phyloP scores from a whole-genome alignment of 23 tunicate species.

The Botrylloides violaceus region DNA sequence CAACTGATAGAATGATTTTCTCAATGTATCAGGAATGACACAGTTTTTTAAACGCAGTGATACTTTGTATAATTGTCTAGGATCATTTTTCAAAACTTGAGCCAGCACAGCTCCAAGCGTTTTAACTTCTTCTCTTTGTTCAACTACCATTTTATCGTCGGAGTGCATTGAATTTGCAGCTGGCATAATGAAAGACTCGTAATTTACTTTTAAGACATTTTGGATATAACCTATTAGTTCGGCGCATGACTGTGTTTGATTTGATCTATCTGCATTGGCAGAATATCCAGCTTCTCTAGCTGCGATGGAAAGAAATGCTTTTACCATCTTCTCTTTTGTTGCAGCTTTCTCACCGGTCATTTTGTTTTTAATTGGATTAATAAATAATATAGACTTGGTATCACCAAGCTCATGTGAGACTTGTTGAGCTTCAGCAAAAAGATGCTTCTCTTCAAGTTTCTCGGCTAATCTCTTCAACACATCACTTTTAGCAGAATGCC shows the following conservation, averaged over 20 bases:
- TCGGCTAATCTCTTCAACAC: constrained; percentile 37
- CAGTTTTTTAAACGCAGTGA: constrained; percentile 12
- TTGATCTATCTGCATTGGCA: background rate
- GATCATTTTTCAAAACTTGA: constrained; percentile 39
- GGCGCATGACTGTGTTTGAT: constrained; percentile 2
- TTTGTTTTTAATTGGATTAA: background rate
- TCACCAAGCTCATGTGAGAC: constrained; percentile 37
- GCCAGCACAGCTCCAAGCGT: constrained; percentile 23
- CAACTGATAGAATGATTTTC: constrained; percentile 38
- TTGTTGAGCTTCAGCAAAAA: constrained; percentile 11
- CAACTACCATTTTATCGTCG: background rate
- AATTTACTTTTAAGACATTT: background rate
- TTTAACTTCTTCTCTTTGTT: background rate
- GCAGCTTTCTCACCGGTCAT: constrained; percentile 22
- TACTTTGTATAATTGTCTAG: constrained; percentile 21
- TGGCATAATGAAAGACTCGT: background rate
- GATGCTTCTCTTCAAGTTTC: constrained; percentile 35
- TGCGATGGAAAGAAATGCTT: constrained; percentile 49
- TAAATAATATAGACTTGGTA: constrained; percentile 32
- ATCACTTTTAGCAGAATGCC: constrained; percentile 37
- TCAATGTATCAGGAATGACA: constrained; percentile 29
- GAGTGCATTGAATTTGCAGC: background rate
- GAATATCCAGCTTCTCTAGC: constrained; percentile 53
- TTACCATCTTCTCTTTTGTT: constrained; percentile 37
- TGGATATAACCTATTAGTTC: constrained; percentile 14